Evolutionary conservation across 1,140 invertebrate genomes (phyloP).

Genomic region (Aphis gossypii): DNA sequence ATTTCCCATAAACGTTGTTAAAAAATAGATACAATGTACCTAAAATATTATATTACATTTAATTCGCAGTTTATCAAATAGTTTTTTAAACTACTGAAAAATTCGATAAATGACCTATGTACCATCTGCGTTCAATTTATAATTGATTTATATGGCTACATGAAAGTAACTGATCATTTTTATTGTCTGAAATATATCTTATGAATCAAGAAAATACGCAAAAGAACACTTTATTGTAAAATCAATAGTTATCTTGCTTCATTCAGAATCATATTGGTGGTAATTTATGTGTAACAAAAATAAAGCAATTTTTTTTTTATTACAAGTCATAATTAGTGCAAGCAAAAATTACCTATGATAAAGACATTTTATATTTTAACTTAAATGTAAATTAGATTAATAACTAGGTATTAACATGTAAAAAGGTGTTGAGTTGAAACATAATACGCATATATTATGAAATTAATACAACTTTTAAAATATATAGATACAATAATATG

Average conservation of each 20-base stretch:
- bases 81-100: background rate
- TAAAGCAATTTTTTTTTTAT: background rate
- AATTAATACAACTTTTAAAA: background rate
- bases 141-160: background rate
- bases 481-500: background rate
- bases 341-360: background rate
- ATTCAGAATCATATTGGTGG: background rate
- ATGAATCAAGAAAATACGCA: background rate
- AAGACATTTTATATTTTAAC: background rate
- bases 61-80: background rate
- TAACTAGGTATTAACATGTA: background rate
- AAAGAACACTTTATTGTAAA: background rate
- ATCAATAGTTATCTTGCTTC: background rate
- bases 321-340: background rate
- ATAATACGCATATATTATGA: too few relatives aligned
- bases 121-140: background rate
- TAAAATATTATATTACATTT: constrained; percentile 12
- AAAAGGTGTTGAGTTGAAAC: background rate
- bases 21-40: background rate
- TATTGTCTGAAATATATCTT: constrained; percentile 2
- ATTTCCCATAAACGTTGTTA: background rate
- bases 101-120: background rate
- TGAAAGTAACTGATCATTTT: constrained; percentile 1
- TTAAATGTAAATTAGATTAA: background rate
- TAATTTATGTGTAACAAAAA: background rate